A percentile compares a stretch with the other conserved stretches of the same genome.
phyloP scores from a whole-genome alignment of 2,113 vertebrate genomes.

The Stercorarius parasiticus region DNA sequence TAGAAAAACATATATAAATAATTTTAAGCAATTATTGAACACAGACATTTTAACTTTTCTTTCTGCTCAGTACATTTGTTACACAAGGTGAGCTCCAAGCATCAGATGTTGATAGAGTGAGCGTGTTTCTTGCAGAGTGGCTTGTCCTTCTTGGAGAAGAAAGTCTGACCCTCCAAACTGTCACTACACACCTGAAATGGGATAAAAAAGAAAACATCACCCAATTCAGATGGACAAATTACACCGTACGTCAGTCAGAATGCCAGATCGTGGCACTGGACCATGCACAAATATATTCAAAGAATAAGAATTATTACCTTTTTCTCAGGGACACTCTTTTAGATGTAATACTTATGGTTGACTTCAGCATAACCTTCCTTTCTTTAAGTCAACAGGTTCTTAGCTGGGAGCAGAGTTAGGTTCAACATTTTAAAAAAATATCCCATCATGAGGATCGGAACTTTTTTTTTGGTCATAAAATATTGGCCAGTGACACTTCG shows the following conservation, averaged over 20 bases:
- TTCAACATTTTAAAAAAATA: background rate
- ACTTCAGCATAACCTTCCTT: background rate
- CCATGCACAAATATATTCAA: background rate
- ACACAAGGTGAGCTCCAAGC: background rate
- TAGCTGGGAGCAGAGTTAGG: background rate
- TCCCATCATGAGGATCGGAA: background rate
- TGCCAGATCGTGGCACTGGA: background rate
- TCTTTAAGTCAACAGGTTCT: background rate
- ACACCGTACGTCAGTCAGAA: background rate
- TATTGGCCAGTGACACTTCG: background rate
- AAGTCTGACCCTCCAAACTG: conserved; percentile 89
- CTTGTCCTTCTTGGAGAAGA: conserved; percentile 96
- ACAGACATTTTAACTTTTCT: conserved; percentile 32
- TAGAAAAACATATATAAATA: conserved; percentile 46
- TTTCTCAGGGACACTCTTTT: background rate
- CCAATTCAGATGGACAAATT: background rate
- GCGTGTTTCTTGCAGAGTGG: conserved; percentile 96
- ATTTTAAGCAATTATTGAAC: conserved; percentile 18
- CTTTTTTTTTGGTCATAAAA: background rate
- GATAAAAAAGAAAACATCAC: background rate
- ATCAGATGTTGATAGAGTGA: conserved; percentile 87
- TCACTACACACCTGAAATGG: conserved; percentile 85
- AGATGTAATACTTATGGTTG: background rate
- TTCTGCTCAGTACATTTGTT: conserved; percentile 52
- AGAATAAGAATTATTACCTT: background rate